A percentile compares a stretch with the other conserved stretches of the same genome.
phyloP scores from a whole-genome alignment of 1,140 invertebrate genomes.

The Mercenaria mercenaria region DNA sequence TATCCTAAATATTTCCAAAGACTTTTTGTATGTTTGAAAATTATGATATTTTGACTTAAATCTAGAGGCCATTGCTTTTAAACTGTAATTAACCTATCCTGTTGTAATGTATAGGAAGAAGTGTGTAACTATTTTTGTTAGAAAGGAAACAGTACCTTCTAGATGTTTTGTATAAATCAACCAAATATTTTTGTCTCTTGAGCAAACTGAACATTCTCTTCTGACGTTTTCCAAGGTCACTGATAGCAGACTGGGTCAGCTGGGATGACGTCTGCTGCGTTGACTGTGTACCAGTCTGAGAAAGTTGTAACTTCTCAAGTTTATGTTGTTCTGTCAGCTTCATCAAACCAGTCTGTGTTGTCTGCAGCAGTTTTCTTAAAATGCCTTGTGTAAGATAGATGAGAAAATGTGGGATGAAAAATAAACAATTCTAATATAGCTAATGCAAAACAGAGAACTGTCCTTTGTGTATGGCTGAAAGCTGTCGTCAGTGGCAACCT shows the following conservation, averaged over 20 bases:
- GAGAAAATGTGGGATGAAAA: neutral
- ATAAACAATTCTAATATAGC: too few relatives aligned
- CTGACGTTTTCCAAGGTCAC: constrained; percentile 43
- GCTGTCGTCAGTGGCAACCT: too few relatives aligned
- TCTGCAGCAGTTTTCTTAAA: constrained; percentile 9
- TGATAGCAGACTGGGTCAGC: neutral
- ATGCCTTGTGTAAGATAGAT: neutral
- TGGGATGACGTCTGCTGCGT: neutral
- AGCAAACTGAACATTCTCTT: constrained; percentile 20
- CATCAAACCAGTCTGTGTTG: constrained; percentile 35
- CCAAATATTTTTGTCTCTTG: constrained; percentile 45
- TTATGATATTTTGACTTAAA: too few relatives aligned
- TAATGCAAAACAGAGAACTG: too few relatives aligned
- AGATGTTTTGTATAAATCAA: constrained; percentile 33
- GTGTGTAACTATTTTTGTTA: too few relatives aligned
- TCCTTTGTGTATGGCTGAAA: too few relatives aligned
- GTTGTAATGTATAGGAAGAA: too few relatives aligned
- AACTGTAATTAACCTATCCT: too few relatives aligned
- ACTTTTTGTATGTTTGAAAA: too few relatives aligned
- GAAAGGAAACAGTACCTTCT: too few relatives aligned
- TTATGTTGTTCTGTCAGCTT: constrained; percentile 33
- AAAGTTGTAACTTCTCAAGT: constrained; percentile 12
- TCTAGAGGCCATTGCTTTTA: too few relatives aligned
- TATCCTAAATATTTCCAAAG: too few relatives aligned
- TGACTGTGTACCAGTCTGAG: neutral